Evolutionary conservation across 30 jellyfish, hydroid and myxozoan species (phyloP).

Genomic region (Hydractinia symbiolongicarpus): DNA sequence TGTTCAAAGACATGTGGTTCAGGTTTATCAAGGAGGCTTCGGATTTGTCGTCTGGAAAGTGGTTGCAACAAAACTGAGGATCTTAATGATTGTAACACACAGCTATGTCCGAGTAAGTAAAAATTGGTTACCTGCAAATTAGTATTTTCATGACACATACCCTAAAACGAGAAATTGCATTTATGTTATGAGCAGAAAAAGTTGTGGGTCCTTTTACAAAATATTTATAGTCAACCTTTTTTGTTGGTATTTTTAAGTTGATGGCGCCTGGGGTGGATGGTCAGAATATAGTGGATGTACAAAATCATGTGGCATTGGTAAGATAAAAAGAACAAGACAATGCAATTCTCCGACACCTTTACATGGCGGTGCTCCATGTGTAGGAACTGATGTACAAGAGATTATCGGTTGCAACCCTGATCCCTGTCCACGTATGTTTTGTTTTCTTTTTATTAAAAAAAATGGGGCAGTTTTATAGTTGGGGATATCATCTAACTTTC

Average conservation of each 20-base stretch:
- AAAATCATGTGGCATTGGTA: slow-evolving; percentile 57
- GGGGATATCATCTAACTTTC: background rate
- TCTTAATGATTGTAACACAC: background rate
- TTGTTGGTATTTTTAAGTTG: slow-evolving; percentile 21
- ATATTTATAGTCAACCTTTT: background rate
- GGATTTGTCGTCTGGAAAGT: slow-evolving; percentile 6
- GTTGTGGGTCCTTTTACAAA: background rate
- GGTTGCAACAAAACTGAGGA: slow-evolving; percentile 11
- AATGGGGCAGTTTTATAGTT: background rate
- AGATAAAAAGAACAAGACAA: slow-evolving; percentile 29
- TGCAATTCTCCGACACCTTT: slow-evolving; percentile 49
- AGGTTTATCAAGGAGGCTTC: slow-evolving; percentile 7
- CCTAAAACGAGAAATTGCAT: background rate
- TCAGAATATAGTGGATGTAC: slow-evolving; percentile 20
- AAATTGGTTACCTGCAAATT: background rate
- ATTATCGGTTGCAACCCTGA: slow-evolving; percentile 53
- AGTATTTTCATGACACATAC: background rate
- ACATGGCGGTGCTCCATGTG: slow-evolving; percentile 52
- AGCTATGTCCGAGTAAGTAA: slow-evolving; percentile 11
- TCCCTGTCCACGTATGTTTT: slow-evolving; percentile 48
- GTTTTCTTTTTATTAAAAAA: background rate
- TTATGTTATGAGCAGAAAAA: too few relatives aligned
- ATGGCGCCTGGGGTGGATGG: slow-evolving; percentile 78
- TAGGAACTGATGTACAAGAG: slow-evolving; percentile 37
- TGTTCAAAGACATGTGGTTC: slow-evolving; percentile 17